Evolutionary conservation across 2,797 vertebrate genomes (phyloP), one percentile per base, ranked within the genome.

Genomic region (Vultur gryphus): DNA sequence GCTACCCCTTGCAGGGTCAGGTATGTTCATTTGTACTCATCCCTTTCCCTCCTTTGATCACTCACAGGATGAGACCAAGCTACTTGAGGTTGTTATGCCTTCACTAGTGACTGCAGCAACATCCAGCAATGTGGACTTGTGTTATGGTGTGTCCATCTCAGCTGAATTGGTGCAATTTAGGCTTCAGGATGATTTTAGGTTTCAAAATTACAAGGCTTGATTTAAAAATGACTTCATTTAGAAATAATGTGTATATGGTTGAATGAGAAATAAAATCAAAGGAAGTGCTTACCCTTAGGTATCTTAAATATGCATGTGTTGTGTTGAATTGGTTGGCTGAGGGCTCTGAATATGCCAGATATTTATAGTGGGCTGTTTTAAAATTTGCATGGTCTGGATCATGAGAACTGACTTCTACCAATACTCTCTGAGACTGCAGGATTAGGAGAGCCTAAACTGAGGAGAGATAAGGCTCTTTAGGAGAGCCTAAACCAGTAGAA

Each of bases 1-100:
- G 12, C 33, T 9, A 11, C 4, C 20, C 16, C 9, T 62, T 84
- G 16, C 17, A 26, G 33, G 39, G 13, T 61, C 0, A 0, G 2
- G 1, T 49, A 2, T n/a, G 24, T 70, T 76, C 3, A 3, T 77
- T 66, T 62, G 18, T 61, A 12, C 21, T 57, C 13, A 11, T 35
- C n/a, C 20, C 11, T 77, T 44, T 62, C 14, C 18, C 15, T 94
- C 9, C 26, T 71, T 78, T 54, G 21, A 35, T 71, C 0, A 0
- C 49, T 69, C n/a, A 7, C 23, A 33, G 67, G 23, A 44, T 65
- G 54, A 62, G 82, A 77, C 37, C 7, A 29, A 61, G 33, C n/a
- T 76, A 0, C 57, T 37, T 87, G 52, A 72, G 23, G 12, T 18
- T 69, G n/a, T 76, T 67, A 4, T 6, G 41, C 58, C 23, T 75